A percentile compares a stretch with the other conserved stretches of the same genome.
These are phyloP conservation scores for Saguinus imperator DNA, from an alignment of 2,113 vertebrate species.

Conservation along the genomic window DNA sequence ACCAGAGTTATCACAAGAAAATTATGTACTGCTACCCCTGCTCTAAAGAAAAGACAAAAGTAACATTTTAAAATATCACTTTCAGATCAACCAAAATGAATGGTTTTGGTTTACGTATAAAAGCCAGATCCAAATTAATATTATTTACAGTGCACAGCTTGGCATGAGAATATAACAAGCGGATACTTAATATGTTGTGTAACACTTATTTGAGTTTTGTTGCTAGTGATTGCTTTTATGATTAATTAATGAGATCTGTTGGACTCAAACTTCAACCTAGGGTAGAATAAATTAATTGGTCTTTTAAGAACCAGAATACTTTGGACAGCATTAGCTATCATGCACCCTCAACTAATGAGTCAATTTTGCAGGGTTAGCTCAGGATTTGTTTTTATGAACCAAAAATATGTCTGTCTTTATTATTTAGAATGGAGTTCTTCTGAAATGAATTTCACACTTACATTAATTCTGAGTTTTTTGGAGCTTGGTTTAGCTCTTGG, in stretches of 20 bases:
- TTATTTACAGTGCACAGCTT: slow-evolving; percentile 62
- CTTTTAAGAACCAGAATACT: slow-evolving; percentile 29
- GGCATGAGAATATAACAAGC: slow-evolving; percentile 26
- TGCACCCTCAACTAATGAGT: background rate
- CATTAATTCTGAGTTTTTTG: background rate
- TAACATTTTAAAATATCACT: slow-evolving; percentile 68
- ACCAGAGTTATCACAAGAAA: slow-evolving; percentile 77
- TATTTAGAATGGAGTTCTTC: background rate
- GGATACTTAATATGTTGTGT: slow-evolving; percentile 53
- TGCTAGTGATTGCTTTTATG: slow-evolving; percentile 41
- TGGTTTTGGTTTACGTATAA: slow-evolving; percentile 62
- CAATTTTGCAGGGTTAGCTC: background rate
- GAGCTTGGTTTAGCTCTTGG: slow-evolving; percentile 14
- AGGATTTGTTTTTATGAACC: slow-evolving; percentile 2
- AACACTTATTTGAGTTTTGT: slow-evolving; percentile 58
- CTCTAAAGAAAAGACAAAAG: slow-evolving; percentile 69
- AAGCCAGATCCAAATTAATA: slow-evolving; percentile 68
- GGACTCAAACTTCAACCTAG: slow-evolving; percentile 18
- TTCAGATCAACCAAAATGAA: slow-evolving; percentile 73
- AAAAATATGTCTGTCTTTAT: background rate
- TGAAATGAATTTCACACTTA: background rate
- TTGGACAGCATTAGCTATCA: background rate
- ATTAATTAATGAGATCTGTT: slow-evolving; percentile 62
- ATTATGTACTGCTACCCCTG: slow-evolving; percentile 69
- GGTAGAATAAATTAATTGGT: slow-evolving; percentile 7